Evolutionary conservation across 2,888 invertebrate species (phyloP), one percentile per base, ranked within the genome.

Genomic region (Ectobius pallidus): DNA sequence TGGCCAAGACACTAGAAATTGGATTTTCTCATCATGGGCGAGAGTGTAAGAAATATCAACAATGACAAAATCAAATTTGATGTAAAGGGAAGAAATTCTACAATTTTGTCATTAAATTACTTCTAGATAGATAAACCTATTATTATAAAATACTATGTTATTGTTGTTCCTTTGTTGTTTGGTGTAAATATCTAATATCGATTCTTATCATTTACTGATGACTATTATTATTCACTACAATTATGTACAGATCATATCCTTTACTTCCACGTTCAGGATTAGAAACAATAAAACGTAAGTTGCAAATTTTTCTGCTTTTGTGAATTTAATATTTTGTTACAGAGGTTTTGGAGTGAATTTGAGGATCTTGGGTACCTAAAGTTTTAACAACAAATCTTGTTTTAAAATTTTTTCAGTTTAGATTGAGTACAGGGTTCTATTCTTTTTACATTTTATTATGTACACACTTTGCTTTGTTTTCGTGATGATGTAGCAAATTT

Each of bases 81-180:
- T n/a, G n/a, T n/a, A n/a, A n/a, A 9, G 46, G 46, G 44, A 27
- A 46, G 25, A 44, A 67, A 46, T 46, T 46, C 3, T 22, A 46
- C 44, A 44, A 34, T 69, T 49, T 34, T 52, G 69, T 49, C 58
- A 49, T 69, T 65, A 72, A 18, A 65, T 22, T 63, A 65, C 30
- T 62, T 49, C 34, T 71, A 71, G 71, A 65, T 52, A 63, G 63
- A 20, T 62, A 70, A 32, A 44, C 32, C 68, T 49, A 68, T 69
- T 55, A 52, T 69, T 69, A 58, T 18, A 22, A 34, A 52, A 32
- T 49, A 69, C 69, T 55, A 58, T 63, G 65, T 74, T 74, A 73
- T 73, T 76, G 75, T 75, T 75, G 74, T 76, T 76, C 72, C 65
- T 75, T 76, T 76, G 74, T 76, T 74, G 74, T 76, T 76, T 76